Evolutionary conservation across 2,113 vertebrate genomes (phyloP).

Genomic region (Hystrix brachyura): DNA sequence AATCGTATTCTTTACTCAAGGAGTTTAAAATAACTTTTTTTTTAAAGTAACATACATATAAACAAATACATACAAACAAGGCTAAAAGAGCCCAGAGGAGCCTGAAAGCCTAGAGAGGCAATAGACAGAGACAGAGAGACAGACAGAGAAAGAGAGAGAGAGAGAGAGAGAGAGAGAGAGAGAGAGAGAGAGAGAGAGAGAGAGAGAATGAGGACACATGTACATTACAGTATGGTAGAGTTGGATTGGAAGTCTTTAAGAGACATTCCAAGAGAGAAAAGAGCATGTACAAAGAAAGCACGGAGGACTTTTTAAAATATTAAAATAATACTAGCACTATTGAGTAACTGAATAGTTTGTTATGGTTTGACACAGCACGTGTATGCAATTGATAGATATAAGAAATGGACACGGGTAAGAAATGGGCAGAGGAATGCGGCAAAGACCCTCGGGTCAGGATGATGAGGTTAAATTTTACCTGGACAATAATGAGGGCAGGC

Average conservation of each 20-base stretch:
- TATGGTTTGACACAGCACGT: neutral
- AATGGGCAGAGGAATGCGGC: neutral
- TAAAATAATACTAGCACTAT: neutral
- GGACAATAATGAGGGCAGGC: conserved; percentile 9
- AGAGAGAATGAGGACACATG: neutral
- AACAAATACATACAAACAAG: neutral
- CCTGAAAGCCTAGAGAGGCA: neutral
- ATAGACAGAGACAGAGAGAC: neutral
- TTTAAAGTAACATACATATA: neutral
- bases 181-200: neutral
- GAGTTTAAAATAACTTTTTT: conserved; percentile 17
- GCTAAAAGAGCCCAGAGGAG: neutral
- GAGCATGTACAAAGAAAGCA: neutral
- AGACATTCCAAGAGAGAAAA: neutral
- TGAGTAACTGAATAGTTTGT: neutral
- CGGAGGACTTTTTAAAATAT: neutral
- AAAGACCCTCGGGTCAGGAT: neutral
- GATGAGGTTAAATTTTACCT: neutral
- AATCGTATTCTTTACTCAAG: neutral
- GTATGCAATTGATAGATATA: neutral
- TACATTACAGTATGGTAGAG: neutral
- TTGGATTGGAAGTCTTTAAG: neutral
- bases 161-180: neutral
- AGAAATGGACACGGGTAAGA: neutral
- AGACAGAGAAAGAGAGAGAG: neutral